Percentiles rank a stretch among this genome's conserved stretches.
Evolutionary conservation across 1,140 invertebrate genomes (phyloP).

Genomic region (Rhagoletis pomonella): DNA sequence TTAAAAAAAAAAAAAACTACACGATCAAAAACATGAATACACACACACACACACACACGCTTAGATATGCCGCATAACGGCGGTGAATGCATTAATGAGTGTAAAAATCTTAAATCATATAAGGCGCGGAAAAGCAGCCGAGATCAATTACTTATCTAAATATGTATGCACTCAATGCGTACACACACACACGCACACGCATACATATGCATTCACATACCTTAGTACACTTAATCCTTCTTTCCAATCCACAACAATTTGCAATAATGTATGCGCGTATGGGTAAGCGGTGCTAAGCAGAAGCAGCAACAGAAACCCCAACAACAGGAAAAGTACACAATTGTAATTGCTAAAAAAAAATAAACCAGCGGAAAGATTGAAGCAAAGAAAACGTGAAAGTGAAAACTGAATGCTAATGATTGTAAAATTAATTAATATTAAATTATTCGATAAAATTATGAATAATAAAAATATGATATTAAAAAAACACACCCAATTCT

Average conservation of each 20-base stretch:
- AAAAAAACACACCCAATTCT: conserved; percentile 1
- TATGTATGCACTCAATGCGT: no score
- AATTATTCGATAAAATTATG: conserved; percentile 48
- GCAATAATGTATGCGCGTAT: conserved; percentile 20
- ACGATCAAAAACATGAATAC: conserved; percentile 11
- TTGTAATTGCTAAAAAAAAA: background rate
- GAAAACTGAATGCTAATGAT: conserved; percentile 15
- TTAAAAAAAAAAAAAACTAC: background rate
- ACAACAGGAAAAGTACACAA: conserved; percentile 30
- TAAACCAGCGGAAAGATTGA: background rate
- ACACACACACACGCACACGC: background rate
- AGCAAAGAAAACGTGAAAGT: background rate
- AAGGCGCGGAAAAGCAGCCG: no score
- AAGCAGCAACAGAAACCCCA: background rate
- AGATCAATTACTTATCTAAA: background rate
- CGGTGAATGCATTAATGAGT: no score
- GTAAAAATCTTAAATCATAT: no score
- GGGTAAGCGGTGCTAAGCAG: background rate
- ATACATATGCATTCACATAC: background rate
- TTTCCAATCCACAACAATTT: conserved; percentile 27
- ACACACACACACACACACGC: background rate
- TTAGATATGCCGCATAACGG: background rate
- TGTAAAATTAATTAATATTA: conserved; percentile 58
- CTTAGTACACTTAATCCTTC: conserved; percentile 5
- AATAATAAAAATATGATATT: conserved; percentile 55